Percentiles rank a stretch among this genome's conserved stretches.
phyloP scores from a whole-genome alignment of 2,113 vertebrate species.

The Globicephala melas region DNA sequence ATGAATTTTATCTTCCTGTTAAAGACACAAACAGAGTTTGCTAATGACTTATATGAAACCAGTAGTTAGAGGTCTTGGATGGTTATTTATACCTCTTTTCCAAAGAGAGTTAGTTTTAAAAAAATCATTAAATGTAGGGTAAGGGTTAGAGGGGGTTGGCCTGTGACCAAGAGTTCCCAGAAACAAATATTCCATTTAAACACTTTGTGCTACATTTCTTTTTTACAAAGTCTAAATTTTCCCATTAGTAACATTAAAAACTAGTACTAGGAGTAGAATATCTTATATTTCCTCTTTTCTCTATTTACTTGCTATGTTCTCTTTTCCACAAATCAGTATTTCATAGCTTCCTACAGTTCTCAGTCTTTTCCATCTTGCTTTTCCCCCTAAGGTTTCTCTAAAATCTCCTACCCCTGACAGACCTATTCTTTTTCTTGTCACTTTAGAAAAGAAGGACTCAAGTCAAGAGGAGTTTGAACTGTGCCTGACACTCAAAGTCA shows the following conservation, averaged over 20 bases:
- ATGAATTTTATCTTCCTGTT: not conserved
- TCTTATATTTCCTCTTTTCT: not conserved
- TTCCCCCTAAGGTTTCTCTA: not conserved
- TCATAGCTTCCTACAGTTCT: not conserved
- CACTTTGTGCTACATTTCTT: not conserved
- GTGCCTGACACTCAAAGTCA: not conserved
- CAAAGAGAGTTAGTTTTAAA: not conserved
- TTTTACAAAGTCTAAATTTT: not conserved
- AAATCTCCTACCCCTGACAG: not conserved
- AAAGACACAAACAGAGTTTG: not conserved
- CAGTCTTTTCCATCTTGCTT: not conserved
- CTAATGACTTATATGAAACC: not conserved
- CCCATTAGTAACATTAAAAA: not conserved
- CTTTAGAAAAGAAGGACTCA: not conserved
- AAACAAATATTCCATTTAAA: conserved; percentile 23
- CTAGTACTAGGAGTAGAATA: not conserved
- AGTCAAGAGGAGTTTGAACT: not conserved
- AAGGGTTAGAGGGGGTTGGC: not conserved
- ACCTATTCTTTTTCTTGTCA: not conserved
- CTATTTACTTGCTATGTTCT: not conserved
- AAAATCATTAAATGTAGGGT: not conserved
- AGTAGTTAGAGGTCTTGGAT: not conserved
- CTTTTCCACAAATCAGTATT: conserved; percentile 28
- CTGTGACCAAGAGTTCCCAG: not conserved
- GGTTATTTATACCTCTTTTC: not conserved